Evolutionary conservation across 2,888 invertebrate genomes (phyloP).

Genomic region (Phyllotreta cruciferae): DNA sequence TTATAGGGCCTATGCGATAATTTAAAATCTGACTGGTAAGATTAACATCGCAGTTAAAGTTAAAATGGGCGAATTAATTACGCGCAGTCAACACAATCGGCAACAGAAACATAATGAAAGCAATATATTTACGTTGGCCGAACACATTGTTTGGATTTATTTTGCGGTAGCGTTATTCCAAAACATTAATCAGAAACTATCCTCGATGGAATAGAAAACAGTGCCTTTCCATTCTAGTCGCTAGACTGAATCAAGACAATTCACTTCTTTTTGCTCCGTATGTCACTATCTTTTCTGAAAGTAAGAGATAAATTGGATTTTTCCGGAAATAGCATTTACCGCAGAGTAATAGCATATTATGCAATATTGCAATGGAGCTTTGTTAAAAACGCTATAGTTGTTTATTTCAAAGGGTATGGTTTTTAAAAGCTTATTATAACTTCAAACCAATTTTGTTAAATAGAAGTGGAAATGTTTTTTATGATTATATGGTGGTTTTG

Average conservation of each 20-base stretch:
- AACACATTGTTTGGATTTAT: slow-evolving; percentile 17
- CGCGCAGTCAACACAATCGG: slow-evolving; percentile 1
- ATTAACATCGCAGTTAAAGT: not conserved
- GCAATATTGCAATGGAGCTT: not conserved
- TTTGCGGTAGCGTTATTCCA: slow-evolving; percentile 17
- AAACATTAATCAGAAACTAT: slow-evolving; percentile 20
- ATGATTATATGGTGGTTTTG: too few species aligned
- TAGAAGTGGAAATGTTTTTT: too few species aligned
- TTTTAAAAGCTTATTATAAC: too few species aligned
- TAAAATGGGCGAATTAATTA: slow-evolving; percentile 4
- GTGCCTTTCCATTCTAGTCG: slow-evolving; percentile 18
- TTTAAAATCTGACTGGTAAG: too few species aligned
- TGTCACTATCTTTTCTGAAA: slow-evolving; percentile 22
- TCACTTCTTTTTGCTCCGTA: slow-evolving; percentile 23
- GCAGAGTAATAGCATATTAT: slow-evolving; percentile 8
- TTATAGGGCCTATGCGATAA: too few species aligned
- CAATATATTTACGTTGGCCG: slow-evolving; percentile 7
- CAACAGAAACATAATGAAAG: slow-evolving; percentile 10
- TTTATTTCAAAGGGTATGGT: not conserved
- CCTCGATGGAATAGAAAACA: slow-evolving; percentile 20
- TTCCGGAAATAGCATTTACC: slow-evolving; percentile 14
- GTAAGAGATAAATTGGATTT: slow-evolving; percentile 26
- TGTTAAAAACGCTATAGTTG: not conserved
- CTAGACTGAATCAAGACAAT: slow-evolving; percentile 27
- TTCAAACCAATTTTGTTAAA: too few species aligned